These are phyloP conservation scores for Centruroides sculpturatus DNA, from an alignment of 1,140 invertebrate genomes.

Conservation along the genomic window DNA sequence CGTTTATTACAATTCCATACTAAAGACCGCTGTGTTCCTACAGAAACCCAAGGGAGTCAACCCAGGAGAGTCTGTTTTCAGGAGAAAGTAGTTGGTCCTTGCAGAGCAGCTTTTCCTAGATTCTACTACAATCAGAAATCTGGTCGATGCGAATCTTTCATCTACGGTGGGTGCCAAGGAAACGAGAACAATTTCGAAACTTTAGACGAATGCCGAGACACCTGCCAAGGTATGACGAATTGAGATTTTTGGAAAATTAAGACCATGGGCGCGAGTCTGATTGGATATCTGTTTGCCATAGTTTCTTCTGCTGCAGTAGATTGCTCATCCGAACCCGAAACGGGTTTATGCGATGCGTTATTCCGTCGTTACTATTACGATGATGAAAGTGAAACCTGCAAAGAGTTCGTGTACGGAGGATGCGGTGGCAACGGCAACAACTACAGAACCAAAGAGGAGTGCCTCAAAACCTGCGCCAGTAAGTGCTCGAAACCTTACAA, in stretches of 20 bases:
- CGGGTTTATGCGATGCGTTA: not conserved
- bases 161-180: slow-evolving; percentile 66
- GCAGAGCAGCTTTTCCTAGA: slow-evolving; percentile 6
- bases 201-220: slow-evolving; percentile 40
- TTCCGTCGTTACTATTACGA: not conserved
- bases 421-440: slow-evolving; percentile 9
- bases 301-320: not conserved
- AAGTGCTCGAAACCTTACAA: too few relatives aligned
- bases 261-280: not conserved
- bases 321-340: not conserved
- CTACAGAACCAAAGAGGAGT: slow-evolving; percentile 1
- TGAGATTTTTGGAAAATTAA: not conserved
- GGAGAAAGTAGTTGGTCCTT: too few relatives aligned
- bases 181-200: slow-evolving; percentile 65
- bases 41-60: too few relatives aligned
- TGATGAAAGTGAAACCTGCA: not conserved
- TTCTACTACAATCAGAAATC: too few relatives aligned
- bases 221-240: not conserved
- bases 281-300: not conserved
- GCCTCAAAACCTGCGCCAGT: not conserved
- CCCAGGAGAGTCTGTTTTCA: too few relatives aligned
- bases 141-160: slow-evolving; percentile 42
- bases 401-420: slow-evolving; percentile 7
- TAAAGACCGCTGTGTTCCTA: too few relatives aligned
- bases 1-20: too few relatives aligned